These are phyloP conservation scores for Hydroisotoma schaefferi DNA, from an alignment of 2,888 invertebrate genomes.

Conservation along the genomic window DNA sequence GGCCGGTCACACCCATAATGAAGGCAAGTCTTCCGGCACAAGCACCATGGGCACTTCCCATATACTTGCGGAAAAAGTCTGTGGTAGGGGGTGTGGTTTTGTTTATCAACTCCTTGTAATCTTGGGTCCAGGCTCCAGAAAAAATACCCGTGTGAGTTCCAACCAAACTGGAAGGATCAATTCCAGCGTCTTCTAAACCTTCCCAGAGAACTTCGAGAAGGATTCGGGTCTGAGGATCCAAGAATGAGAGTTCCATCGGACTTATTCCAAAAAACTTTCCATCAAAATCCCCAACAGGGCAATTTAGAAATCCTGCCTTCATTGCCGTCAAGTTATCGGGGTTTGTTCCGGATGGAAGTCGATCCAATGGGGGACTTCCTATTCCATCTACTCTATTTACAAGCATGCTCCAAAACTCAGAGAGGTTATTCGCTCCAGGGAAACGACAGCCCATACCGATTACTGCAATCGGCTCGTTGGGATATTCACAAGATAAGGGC, in stretches of 20 bases:
- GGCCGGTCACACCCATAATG: constrained; percentile 16
- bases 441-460: constrained; percentile 4
- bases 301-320: constrained; percentile 36
- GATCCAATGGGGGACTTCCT: background rate
- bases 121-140: constrained; percentile 22
- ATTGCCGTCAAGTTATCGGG: background rate
- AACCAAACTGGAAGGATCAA: constrained; percentile 17
- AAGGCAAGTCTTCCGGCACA: constrained; percentile 15
- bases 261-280: constrained; percentile 36
- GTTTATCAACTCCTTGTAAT: constrained; percentile 17
- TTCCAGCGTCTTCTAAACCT: constrained; percentile 27
- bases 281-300: constrained; percentile 39
- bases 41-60: constrained; percentile 18
- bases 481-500: too few species aligned
- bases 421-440: background rate
- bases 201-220: constrained; percentile 36
- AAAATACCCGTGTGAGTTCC: constrained; percentile 25
- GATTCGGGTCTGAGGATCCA: constrained; percentile 34
- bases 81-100: background rate
- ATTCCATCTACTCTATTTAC: background rate
- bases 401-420: background rate
- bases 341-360: background rate
- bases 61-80: constrained; percentile 13
- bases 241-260: constrained; percentile 19
- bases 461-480: constrained; percentile 5